Evolutionary conservation across 2,797 vertebrate genomes (phyloP), one percentile per base, ranked within the genome.

Genomic region (Lutjanus argentimaculatus): DNA sequence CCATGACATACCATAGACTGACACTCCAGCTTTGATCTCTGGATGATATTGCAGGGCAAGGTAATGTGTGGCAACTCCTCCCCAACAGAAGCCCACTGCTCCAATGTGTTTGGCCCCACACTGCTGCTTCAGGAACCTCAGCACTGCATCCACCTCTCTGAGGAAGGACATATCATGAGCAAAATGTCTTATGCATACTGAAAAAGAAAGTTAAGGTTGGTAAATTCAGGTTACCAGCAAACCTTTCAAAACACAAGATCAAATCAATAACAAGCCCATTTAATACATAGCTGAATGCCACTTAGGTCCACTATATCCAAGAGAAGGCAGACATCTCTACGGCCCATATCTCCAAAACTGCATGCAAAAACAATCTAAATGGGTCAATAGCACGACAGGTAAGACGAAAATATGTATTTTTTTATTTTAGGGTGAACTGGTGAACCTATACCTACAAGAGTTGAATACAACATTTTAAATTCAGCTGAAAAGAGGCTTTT

Each of bases 81-180:
- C 94, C 96, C 96, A 97, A 87, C 96, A 97, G 91, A 98, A 98
- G 22, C 92, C 95, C 77, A 96, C 80, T 0, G 92, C 75, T 10
- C 91, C 95, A 0, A 96, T 87, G 43, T 81, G 94, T 80, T 92
- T 95, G 64, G 77, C 91, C 2, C 92, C 88, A 51, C 95, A 95
- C 62, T 95, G 88, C 30, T 95, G 82, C 83, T 95, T 97, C 79
- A 98, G 91, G 75, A 94, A 96, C 83, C 77, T 94, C 80, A 97
- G 43, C 45, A 94, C 92, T 2, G 82, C 95, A 58, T 95, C 93
- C 1, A 93, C 83, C 89, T 97, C 96, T 86, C 97, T 96, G 64
- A 14, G 17, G 19, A 74, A 71, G 43, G 42, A 68, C 9, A 79
- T 7, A 49, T 10, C 36, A n/a, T 22, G 7, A 72, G 2, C 13